phyloP scores from a whole-genome alignment of 1,140 invertebrate species.

The Monochamus saltuarius region DNA sequence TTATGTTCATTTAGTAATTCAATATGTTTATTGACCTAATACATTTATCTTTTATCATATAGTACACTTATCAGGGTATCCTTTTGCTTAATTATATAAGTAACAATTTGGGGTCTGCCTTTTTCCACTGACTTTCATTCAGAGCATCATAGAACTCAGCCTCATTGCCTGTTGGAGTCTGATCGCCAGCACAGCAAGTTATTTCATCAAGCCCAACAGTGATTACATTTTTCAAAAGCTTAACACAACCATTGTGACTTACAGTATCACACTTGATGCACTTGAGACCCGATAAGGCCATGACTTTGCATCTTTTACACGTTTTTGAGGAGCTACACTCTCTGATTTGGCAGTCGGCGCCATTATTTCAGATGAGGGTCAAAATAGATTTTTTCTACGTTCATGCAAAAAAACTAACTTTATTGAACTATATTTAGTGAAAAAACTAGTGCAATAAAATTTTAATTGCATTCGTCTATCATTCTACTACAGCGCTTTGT shows the following conservation, averaged over 20 bases:
- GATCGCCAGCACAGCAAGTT: neutral
- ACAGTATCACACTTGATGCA: constrained; percentile 4
- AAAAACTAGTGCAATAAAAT: too few relatives aligned
- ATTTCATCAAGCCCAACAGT: neutral
- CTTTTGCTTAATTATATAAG: neutral
- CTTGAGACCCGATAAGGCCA: neutral
- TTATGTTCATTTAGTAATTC: neutral
- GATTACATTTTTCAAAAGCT: neutral
- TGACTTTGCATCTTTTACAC: constrained; percentile 1
- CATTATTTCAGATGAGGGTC: too few relatives aligned
- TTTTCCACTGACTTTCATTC: neutral
- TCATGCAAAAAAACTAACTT: too few relatives aligned
- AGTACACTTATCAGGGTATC: too few relatives aligned
- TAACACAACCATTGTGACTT: neutral
- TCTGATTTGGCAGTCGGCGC: too few relatives aligned
- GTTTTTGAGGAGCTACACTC: neutral
- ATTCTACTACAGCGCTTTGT: too few relatives aligned
- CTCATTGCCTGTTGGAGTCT: neutral
- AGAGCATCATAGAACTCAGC: neutral
- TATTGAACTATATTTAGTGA: too few relatives aligned
- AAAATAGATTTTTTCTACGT: too few relatives aligned
- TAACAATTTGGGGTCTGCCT: neutral
- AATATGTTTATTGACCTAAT: neutral
- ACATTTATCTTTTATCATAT: too few relatives aligned
- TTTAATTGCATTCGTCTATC: too few relatives aligned